A percentile compares a stretch with the other conserved stretches of the same genome.
Evolutionary conservation across 2,113 vertebrate species (phyloP).

Genomic region (Oncorhynchus tshawytscha): DNA sequence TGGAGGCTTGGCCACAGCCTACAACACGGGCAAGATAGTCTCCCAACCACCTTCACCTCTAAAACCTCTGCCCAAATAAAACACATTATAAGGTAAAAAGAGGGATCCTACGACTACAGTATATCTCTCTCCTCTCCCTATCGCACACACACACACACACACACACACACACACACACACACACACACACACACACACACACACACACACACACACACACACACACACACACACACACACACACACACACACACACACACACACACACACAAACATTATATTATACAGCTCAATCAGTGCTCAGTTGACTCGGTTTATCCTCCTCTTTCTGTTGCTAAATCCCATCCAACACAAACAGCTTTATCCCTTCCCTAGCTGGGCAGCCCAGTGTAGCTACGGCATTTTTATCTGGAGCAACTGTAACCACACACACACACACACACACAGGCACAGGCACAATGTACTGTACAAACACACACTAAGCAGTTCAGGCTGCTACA

Average conservation of each 20-base stretch:
- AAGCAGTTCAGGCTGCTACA: slow-evolving; percentile 49
- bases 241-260: slow-evolving; percentile 11
- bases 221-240: background rate
- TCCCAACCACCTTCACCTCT: background rate
- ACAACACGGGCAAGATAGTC: slow-evolving; percentile 22
- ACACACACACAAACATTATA: slow-evolving; percentile 21
- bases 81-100: background rate
- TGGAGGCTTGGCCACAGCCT: slow-evolving; percentile 22
- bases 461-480: background rate
- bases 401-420: slow-evolving; percentile 48
- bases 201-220: slow-evolving; percentile 18
- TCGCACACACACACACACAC: no score
- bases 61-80: slow-evolving; percentile 24
- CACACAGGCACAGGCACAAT: background rate
- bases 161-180: slow-evolving; percentile 25
- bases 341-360: slow-evolving; percentile 59
- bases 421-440: slow-evolving; percentile 7
- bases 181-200: slow-evolving; percentile 6
- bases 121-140: no score
- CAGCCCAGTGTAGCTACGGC: slow-evolving; percentile 30
- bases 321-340: slow-evolving; percentile 48
- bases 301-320: slow-evolving; percentile 56
- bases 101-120: no score
- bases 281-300: slow-evolving; percentile 54
- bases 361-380: slow-evolving; percentile 40